Evolutionary conservation across 1,140 invertebrate species (phyloP).

Genomic region (Euwallacea similis): DNA sequence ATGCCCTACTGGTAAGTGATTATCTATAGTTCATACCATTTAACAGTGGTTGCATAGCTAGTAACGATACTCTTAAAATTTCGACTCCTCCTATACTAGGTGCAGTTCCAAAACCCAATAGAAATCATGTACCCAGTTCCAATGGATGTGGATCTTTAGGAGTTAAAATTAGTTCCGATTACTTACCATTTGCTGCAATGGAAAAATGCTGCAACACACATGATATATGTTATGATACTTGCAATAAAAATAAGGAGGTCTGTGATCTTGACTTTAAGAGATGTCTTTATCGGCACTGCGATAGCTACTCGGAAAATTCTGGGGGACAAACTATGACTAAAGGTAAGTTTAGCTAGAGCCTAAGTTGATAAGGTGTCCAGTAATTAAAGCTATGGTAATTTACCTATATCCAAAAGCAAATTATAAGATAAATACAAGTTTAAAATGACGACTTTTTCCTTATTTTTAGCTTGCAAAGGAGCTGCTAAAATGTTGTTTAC

Average conservation of each 20-base stretch:
- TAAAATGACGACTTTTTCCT: too few species aligned
- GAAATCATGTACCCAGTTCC: slow-evolving; percentile 69
- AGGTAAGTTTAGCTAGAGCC: slow-evolving; percentile 52
- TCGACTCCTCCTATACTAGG: slow-evolving; percentile 54
- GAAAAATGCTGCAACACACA: slow-evolving; percentile 82
- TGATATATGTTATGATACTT: slow-evolving; percentile 89
- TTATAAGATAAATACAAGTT: not conserved
- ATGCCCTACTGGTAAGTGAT: slow-evolving; percentile 67
- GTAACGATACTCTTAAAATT: too few species aligned
- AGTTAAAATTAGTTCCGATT: slow-evolving; percentile 72
- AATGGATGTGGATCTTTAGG: slow-evolving; percentile 83
- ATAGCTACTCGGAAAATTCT: slow-evolving; percentile 64
- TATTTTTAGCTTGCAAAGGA: slow-evolving; percentile 71
- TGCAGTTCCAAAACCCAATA: slow-evolving; percentile 66
- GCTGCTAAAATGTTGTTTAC: slow-evolving; percentile 82
- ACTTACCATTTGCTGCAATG: slow-evolving; percentile 75
- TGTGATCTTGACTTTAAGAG: slow-evolving; percentile 86
- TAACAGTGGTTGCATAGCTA: too few species aligned
- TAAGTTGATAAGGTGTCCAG: too few species aligned
- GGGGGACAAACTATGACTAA: slow-evolving; percentile 66
- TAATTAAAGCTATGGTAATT: too few species aligned
- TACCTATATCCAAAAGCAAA: not conserved
- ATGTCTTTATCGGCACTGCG: slow-evolving; percentile 82
- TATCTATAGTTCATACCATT: not conserved
- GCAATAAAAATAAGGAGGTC: slow-evolving; percentile 79